Conservation (phyloP, 2,113 vertebrate species). For the Pica pica region DNA sequence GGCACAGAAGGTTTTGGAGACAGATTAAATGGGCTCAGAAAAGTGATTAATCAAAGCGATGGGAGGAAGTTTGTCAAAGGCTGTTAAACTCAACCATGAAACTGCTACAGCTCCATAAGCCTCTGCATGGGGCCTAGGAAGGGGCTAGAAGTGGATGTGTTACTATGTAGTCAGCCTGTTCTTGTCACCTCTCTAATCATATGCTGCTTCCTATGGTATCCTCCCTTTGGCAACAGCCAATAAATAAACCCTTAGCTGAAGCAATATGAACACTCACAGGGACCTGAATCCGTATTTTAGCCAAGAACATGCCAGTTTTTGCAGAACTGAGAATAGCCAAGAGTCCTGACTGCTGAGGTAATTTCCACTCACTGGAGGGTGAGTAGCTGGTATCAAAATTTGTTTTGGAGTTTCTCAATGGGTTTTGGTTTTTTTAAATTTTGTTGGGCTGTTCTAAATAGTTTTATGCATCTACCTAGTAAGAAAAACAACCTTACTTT, state of each 20-base stretch:
- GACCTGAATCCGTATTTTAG: neutral
- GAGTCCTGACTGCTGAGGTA: neutral
- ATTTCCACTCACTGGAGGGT: neutral
- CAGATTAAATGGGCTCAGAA: neutral
- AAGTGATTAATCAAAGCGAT: neutral
- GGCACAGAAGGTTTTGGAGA: neutral
- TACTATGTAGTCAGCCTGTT: neutral
- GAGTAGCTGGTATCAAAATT: neutral
- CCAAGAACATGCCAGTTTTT: neutral
- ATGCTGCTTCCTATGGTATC: neutral
- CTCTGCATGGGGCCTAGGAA: neutral
- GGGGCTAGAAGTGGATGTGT: neutral
- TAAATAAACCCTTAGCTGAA: neutral
- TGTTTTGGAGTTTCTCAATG: neutral
- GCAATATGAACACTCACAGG: neutral
- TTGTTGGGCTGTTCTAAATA: neutral
- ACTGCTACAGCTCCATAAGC: neutral
- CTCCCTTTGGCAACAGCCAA: neutral
- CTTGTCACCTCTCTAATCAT: neutral
- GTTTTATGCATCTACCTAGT: neutral
- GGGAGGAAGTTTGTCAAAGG: neutral
- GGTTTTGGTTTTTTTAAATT: neutral
- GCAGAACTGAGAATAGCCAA: neutral
- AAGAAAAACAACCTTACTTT: neutral
- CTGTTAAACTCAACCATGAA: neutral